Conservation (phyloP, 2,113 vertebrate genomes). For the Typhlomys cinereus region DNA sequence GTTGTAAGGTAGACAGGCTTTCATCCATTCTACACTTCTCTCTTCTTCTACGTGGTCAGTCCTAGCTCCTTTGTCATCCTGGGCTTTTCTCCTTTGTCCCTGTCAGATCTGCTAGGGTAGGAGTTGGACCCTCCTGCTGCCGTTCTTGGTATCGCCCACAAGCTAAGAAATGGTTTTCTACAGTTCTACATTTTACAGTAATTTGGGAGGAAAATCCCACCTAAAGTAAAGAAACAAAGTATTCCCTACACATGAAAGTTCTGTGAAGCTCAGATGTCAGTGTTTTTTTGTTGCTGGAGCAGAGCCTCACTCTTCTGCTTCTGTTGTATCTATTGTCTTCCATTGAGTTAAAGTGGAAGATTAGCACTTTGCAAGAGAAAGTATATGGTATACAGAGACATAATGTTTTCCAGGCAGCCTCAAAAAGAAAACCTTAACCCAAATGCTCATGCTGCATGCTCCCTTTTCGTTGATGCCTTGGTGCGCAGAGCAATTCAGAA, state of each 20-base stretch:
- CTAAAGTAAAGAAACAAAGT: neutral
- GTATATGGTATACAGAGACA: neutral
- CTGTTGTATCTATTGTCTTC: neutral
- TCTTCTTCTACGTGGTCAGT: neutral
- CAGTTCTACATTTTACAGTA: slow-evolving; percentile 18
- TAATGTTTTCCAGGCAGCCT: neutral
- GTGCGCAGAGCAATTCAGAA: neutral
- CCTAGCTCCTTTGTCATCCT: neutral
- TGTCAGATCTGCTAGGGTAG: neutral
- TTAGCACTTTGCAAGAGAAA: slow-evolving; percentile 30
- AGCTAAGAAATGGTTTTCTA: neutral
- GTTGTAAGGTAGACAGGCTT: neutral
- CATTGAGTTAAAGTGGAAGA: neutral
- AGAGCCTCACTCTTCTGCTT: neutral
- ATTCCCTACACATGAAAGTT: slow-evolving; percentile 21
- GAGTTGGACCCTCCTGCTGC: neutral
- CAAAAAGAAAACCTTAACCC: neutral
- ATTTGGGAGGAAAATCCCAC: slow-evolving; percentile 26
- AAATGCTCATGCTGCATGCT: neutral
- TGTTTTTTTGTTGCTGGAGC: neutral
- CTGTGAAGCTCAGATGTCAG: slow-evolving; percentile 4
- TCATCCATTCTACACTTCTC: neutral
- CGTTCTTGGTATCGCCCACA: neutral
- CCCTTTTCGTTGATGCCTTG: neutral
- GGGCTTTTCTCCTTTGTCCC: neutral